These are phyloP conservation scores for Molanna angustata DNA, from an alignment of 2,888 invertebrate genomes.

Conservation along the genomic window DNA sequence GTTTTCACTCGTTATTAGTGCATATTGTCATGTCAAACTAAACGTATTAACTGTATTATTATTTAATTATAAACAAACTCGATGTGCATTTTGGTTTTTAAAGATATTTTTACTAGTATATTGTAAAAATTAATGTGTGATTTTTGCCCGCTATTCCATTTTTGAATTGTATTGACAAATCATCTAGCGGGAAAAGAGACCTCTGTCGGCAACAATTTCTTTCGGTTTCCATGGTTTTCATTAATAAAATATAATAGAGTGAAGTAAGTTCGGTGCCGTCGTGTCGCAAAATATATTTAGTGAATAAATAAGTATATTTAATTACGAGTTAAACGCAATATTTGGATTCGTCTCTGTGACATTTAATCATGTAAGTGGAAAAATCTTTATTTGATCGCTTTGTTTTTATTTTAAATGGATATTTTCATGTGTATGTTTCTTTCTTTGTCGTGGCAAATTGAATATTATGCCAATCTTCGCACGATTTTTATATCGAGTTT, in stretches of 20 bases:
- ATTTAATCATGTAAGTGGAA: too few species aligned
- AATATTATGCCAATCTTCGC: background rate
- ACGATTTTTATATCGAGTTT: background rate
- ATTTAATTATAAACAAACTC: too few species aligned
- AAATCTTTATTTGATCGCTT: too few species aligned
- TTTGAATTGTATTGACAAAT: conserved; percentile 15
- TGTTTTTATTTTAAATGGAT: too few species aligned
- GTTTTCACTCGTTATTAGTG: too few species aligned
- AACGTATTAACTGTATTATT: too few species aligned
- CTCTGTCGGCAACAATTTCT: conserved; percentile 15
- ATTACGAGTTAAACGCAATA: background rate
- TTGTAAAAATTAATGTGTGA: too few species aligned
- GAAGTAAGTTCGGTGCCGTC: conserved; percentile 5
- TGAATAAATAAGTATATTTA: background rate
- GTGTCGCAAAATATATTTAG: conserved; percentile 1
- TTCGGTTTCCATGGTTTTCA: conserved; percentile 22
- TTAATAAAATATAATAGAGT: conserved; percentile 19
- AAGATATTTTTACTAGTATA: too few species aligned
- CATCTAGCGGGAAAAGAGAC: conserved; percentile 5
- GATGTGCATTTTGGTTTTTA: too few species aligned
- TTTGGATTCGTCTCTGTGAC: conserved; percentile 7
- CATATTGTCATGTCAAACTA: too few species aligned
- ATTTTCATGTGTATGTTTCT: too few species aligned
- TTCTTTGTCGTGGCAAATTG: background rate
- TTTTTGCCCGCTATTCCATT: too few species aligned